Conservation (phyloP, 2,797 vertebrate species). For the Delichon dasypus region DNA sequence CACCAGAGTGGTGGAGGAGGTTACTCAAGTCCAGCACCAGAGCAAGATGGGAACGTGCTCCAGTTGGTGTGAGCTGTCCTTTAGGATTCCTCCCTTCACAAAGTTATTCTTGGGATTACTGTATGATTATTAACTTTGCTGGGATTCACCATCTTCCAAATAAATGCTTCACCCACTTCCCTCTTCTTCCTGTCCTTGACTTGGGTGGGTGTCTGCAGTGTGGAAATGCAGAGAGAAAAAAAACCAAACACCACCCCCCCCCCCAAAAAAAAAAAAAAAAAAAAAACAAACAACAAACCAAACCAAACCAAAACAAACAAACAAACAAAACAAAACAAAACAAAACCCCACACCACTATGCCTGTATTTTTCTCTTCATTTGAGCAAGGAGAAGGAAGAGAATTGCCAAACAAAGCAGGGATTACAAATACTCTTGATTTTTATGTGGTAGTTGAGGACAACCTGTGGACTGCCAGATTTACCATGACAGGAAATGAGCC, state of each 20-base stretch:
- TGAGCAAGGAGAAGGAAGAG: neutral
- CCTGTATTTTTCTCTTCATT: neutral
- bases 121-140: neutral
- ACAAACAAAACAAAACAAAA: too few species aligned
- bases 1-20: neutral
- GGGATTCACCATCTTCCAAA: neutral
- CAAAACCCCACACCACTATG: too few species aligned
- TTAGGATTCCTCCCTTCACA: neutral
- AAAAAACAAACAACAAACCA: too few species aligned
- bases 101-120: neutral
- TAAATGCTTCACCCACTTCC: neutral
- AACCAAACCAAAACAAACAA: too few species aligned
- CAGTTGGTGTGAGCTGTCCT: neutral
- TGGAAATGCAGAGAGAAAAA: neutral
- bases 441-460: constrained; percentile 2
- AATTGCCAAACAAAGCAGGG: neutral
- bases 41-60: neutral
- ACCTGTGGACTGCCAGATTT: constrained; percentile 10
- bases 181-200: neutral
- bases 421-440: constrained; percentile 12
- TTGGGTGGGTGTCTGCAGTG: neutral
- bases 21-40: neutral
- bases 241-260: too few species aligned
- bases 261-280: too few species aligned
- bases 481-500: constrained; percentile 19